Evolutionary conservation across 2,113 vertebrate species (phyloP), one percentile per base, ranked within the genome.

Genomic region (Mola mola): DNA sequence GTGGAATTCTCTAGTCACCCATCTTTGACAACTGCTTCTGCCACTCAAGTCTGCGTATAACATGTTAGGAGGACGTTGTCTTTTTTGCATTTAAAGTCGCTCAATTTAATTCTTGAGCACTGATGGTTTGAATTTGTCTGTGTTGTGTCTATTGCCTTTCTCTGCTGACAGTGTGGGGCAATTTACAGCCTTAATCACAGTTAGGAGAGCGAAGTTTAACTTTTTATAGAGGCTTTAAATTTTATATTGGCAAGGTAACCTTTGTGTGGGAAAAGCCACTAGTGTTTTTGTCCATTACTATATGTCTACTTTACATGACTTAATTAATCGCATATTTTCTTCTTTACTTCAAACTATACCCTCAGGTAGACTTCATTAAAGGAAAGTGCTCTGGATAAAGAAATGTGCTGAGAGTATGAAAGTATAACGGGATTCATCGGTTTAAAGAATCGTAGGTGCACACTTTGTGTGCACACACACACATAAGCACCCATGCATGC

Each of bases 341-440:
- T 76, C 26, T 72, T 58, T 16, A 15, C 12, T 63, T 62, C 76
- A 58, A 40, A 68, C 36, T 72, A 59, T n/a, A n/a, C n/a, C n/a
- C n/a, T n/a, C n/a, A n/a, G n/a, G n/a, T n/a, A 77, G 76, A 85
- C 81, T 87, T 86, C 78, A 84, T 89, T 89, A 86, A 63, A 48
- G 31, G 51, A 78, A 71, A 70, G 57, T 77, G 58, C 64, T 75
- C 36, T 59, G 43, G 75, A 87, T 85, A 88, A 84, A 86, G 73
- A 69, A 82, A 77, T 70, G 60, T 66, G 57, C 72, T 74, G 44
- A 75, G 81, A 87, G 72, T 75, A 81, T 74, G 44, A 75, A 82
- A 87, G 72, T 75, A 81, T 88, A 90, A 88, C 88, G 85, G 74
- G 75, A 88, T 87, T 90, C 76, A 83, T 76, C 82, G 78, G 86